These are phyloP conservation scores for Eilema griseolum DNA, from an alignment of 2,888 invertebrate genomes.

Conservation along the genomic window DNA sequence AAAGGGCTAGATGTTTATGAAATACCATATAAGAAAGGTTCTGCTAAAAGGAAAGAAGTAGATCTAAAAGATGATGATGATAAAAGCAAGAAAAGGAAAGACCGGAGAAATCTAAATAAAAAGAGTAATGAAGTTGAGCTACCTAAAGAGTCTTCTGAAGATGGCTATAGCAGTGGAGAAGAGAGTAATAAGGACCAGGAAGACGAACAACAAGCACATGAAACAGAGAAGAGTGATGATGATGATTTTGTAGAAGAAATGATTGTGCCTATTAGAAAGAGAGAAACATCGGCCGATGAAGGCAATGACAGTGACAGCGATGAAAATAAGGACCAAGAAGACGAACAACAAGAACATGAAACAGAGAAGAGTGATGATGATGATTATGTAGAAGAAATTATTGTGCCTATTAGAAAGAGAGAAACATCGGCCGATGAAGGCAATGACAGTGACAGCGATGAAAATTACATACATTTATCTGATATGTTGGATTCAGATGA, in stretches of 20 bases:
- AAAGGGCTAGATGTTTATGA: conserved; percentile 77
- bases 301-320: conserved; percentile 75
- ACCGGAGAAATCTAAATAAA: conserved; percentile 44
- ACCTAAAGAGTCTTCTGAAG: conserved; percentile 75
- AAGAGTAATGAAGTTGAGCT: conserved; percentile 44
- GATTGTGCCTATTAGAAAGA: conserved; percentile 72
- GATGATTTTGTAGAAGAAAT: conserved; percentile 75
- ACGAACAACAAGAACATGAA: conserved; percentile 31
- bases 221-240: conserved; percentile 51
- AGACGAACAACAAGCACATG: conserved; percentile 32
- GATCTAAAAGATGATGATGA: conserved; percentile 30
- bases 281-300: conserved; percentile 66
- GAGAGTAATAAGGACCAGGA: conserved; percentile 64
- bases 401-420: conserved; percentile 70
- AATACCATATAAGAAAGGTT: conserved; percentile 73
- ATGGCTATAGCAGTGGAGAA: conserved; percentile 74
- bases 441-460: conserved; percentile 74
- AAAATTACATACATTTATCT: conserved; percentile 75
- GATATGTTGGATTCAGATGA: conserved; percentile 78
- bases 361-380: conserved; percentile 57
- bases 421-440: conserved; percentile 69
- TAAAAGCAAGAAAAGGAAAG: conserved; percentile 35
- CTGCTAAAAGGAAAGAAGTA: conserved; percentile 63
- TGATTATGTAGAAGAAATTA: conserved; percentile 74
- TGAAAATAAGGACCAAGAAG: conserved; percentile 60